Evolutionary conservation across 2,797 vertebrate species (phyloP).

Genomic region (Notamacropus eugenii): DNA sequence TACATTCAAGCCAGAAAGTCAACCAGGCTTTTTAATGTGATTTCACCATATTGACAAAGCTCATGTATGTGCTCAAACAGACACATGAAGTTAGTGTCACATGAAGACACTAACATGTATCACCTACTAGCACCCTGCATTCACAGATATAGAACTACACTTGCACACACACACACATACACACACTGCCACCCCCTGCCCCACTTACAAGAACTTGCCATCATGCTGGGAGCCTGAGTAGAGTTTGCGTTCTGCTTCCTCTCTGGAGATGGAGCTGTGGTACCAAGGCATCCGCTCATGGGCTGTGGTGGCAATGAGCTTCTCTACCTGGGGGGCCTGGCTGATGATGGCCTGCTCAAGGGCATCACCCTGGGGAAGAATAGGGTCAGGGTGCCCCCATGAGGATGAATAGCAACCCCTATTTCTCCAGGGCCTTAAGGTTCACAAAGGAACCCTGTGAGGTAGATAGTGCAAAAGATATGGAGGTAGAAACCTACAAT

Average conservation of each 20-base stretch:
- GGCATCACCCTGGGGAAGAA: conserved; percentile 90
- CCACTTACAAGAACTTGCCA: conserved; percentile 96
- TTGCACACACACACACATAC: not conserved
- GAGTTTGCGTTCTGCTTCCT: conserved; percentile 93
- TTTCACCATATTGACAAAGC: not conserved
- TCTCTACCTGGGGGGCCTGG: conserved; percentile 97
- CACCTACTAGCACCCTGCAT: not conserved
- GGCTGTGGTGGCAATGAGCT: conserved; percentile 95
- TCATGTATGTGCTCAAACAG: not conserved
- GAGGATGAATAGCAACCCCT: not conserved
- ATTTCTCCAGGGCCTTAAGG: not conserved
- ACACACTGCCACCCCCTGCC: not conserved
- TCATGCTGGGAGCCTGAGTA: conserved; percentile 93
- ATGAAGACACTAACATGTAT: not conserved
- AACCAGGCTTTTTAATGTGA: not conserved
- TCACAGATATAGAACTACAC: not conserved
- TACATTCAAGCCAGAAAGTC: not conserved
- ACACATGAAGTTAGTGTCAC: not conserved
- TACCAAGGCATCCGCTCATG: conserved; percentile 97
- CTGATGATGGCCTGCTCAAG: conserved; percentile 97
- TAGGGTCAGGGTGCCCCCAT: rapidly evolving
- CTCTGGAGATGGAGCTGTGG: conserved; percentile 88
- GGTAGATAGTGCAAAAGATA: not conserved
- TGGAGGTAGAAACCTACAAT: not conserved
- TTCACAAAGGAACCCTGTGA: not conserved